Evolutionary conservation across 23 tunicate genomes (phyloP).

Genomic region (Aplidium turbinatum): DNA sequence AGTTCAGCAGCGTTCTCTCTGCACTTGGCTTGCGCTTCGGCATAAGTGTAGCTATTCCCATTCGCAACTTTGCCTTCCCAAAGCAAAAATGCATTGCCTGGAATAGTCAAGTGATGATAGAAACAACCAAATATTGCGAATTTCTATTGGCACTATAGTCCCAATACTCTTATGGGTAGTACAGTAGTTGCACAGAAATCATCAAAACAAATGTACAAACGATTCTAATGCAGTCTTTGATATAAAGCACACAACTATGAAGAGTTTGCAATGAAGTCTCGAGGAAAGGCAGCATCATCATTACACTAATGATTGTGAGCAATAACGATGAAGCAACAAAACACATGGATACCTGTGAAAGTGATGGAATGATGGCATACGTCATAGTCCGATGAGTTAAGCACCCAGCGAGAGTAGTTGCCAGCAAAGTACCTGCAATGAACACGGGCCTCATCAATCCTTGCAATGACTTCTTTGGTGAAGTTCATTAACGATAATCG

Average conservation of each 20-base stretch:
- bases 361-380: constrained; percentile 50
- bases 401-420: constrained; percentile 46
- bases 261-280: too few relatives aligned
- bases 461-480: too few relatives aligned
- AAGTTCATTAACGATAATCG: too few relatives aligned
- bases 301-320: too few relatives aligned
- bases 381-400: constrained; percentile 35
- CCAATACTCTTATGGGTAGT: not conserved
- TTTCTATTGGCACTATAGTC: not conserved
- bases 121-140: not conserved
- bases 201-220: not conserved
- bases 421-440: constrained; percentile 35
- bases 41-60: constrained; percentile 66
- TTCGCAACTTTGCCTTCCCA: constrained; percentile 71
- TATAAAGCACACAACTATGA: too few relatives aligned
- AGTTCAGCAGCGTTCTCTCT: constrained; percentile 34
- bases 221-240: too few relatives aligned
- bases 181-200: not conserved
- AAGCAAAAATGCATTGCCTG: constrained; percentile 73
- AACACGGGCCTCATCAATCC: too few relatives aligned
- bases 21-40: constrained; percentile 58
- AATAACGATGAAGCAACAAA: not conserved
- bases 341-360: constrained; percentile 23
- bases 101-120: too few relatives aligned
- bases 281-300: too few relatives aligned